These are phyloP conservation scores for Mirounga angustirostris DNA, from an alignment of 2,113 vertebrate genomes.

Conservation along the genomic window DNA sequence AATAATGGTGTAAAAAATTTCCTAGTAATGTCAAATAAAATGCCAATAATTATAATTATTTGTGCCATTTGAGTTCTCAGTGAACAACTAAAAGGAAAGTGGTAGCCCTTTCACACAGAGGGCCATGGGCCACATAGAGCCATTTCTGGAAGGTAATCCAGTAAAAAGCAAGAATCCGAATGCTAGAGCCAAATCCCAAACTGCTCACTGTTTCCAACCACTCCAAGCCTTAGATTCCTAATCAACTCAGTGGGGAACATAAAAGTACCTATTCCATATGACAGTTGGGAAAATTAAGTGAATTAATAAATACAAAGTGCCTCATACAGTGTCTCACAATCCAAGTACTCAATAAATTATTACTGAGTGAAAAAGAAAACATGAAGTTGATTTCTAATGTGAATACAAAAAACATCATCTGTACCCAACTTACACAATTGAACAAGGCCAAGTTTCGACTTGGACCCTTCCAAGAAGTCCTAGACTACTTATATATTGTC, in stretches of 20 bases:
- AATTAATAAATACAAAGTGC: background rate
- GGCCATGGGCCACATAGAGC: rapidly evolving
- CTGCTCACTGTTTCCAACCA: background rate
- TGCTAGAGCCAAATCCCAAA: background rate
- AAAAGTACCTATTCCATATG: background rate
- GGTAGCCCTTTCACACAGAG: background rate
- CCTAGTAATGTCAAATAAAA: background rate
- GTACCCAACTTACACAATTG: background rate
- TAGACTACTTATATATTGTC: background rate
- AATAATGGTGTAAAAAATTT: background rate
- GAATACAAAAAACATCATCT: background rate
- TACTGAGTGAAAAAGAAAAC: background rate
- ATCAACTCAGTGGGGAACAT: background rate
- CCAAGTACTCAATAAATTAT: background rate
- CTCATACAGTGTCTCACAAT: background rate
- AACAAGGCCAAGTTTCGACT: background rate
- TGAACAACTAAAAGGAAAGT: background rate
- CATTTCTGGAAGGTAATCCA: background rate
- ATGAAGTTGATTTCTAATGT: background rate
- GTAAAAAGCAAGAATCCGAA: background rate
- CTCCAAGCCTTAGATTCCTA: background rate
- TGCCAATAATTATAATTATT: background rate
- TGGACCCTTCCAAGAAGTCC: background rate
- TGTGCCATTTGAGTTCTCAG: background rate
- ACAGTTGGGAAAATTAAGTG: background rate